phyloP scores from a whole-genome alignment of 2,797 vertebrate genomes.

The Semaprochilodus insignis region DNA sequence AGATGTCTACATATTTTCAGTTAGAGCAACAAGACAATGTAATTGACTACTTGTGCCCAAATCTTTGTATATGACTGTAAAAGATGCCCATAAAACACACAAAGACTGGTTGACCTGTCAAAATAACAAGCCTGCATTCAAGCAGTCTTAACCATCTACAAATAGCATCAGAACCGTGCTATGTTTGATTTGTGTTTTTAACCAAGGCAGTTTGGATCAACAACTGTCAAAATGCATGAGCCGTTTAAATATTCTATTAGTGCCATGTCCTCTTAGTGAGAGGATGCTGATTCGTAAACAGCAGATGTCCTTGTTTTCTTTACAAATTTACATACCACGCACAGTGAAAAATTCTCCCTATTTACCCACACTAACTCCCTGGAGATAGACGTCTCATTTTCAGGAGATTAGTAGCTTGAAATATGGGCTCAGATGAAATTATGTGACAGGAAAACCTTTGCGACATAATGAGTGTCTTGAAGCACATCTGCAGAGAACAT shows the following conservation, averaged over 20 bases:
- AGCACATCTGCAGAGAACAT: slow-evolving; percentile 48
- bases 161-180: not conserved
- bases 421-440: slow-evolving; percentile 53
- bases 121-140: not conserved
- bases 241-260: slow-evolving; percentile 57
- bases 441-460: slow-evolving; percentile 58
- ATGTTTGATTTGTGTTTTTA: slow-evolving; percentile 48
- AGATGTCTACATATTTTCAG: too few relatives aligned
- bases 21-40: too few relatives aligned
- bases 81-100: too few relatives aligned
- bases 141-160: not conserved
- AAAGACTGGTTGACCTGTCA: too few relatives aligned
- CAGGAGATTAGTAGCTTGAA: slow-evolving; percentile 55
- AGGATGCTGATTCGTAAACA: slow-evolving; percentile 62
- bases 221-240: slow-evolving; percentile 49
- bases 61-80: too few relatives aligned
- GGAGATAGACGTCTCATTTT: slow-evolving; percentile 61
- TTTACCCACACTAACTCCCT: slow-evolving; percentile 54
- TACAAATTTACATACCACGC: slow-evolving; percentile 61
- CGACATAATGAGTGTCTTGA: slow-evolving; percentile 51
- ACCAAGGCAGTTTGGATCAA: slow-evolving; percentile 54
- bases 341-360: slow-evolving; percentile 58
- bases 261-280: slow-evolving; percentile 48
- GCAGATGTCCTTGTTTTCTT: slow-evolving; percentile 66
- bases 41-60: too few relatives aligned